Conservation (phyloP, 2,888 invertebrate genomes). For the Listrodromus nycthemerus region DNA sequence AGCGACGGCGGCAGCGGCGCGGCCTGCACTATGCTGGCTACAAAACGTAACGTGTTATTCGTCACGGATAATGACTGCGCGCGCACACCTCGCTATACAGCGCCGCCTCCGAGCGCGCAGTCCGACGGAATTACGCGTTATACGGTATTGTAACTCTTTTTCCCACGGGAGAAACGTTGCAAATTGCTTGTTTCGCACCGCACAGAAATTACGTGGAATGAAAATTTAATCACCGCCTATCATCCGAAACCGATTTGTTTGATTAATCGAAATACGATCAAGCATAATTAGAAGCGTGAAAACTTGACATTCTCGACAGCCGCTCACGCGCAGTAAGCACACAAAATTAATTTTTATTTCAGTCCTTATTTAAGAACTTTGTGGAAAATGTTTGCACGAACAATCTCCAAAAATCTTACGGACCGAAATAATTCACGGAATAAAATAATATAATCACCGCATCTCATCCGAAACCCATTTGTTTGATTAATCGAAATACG, state of each 20-base stretch:
- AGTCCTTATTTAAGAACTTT: too few relatives aligned
- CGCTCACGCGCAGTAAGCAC: too few relatives aligned
- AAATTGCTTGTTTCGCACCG: slow-evolving; percentile 24
- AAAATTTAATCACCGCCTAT: neutral
- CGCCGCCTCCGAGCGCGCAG: slow-evolving; percentile 44
- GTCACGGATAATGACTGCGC: slow-evolving; percentile 73
- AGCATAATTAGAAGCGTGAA: too few relatives aligned
- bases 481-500: too few relatives aligned
- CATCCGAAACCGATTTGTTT: neutral
- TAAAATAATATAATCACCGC: neutral
- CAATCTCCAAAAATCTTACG: too few relatives aligned
- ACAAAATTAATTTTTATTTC: too few relatives aligned
- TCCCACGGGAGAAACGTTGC: neutral
- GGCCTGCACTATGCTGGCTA: slow-evolving; percentile 29
- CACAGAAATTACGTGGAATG: neutral
- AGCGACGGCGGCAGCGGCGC: slow-evolving; percentile 49
- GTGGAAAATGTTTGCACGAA: too few relatives aligned
- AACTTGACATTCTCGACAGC: too few relatives aligned
- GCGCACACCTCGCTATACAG: slow-evolving; percentile 26
- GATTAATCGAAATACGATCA: too few relatives aligned
- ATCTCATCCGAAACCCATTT: neutral
- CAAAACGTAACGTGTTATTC: slow-evolving; percentile 76
- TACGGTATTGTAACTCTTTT: slow-evolving; percentile 45
- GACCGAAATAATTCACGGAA: too few relatives aligned
- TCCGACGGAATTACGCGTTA: slow-evolving; percentile 57